Base-by-base conservation (phyloP, 1,140 invertebrate species). In the Goniozus legneri region DNA sequence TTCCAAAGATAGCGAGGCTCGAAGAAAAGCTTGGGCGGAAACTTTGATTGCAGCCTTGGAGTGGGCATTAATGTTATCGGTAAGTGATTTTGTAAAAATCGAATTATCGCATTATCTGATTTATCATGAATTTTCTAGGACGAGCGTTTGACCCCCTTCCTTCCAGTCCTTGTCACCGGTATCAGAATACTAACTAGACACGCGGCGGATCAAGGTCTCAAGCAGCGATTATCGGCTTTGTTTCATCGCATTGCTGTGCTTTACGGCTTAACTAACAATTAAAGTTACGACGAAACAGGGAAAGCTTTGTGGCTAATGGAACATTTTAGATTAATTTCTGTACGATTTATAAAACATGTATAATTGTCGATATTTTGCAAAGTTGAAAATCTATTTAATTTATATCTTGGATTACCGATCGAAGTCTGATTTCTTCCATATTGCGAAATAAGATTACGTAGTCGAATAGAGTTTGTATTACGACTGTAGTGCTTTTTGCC, bases 1-100 rank as follows among this genome's bases (percentile, higher is more conserved):
- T 34, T 83, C 84, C 43, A 92, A 92, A 76, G 84, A 87, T 56
- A 81, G 82, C 59, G 84, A 85, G 56, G 82, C 83, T 2, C 81
- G 82, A 34, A 64, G 80, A 8, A 77, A 78, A 51, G 81, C 83
- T 3, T 85, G 82, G 82, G 80, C 81, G 2, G 84, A 87, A 56
- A 80, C 82, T 62, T 67, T 86, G 20, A 76, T 75, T 37, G 78
- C 79, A 0, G 67, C 80, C 7, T 73, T 87, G 40, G 81, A 84
- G 37, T 73, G 65, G 63, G 55, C 65, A 6, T 52, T 73, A 2
- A 56, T 60, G 20, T 49, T 76, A 24, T 38, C 72, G 47, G 73
- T 76, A 53, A 27, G 32, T 55, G 50, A 35, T 35, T 7, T 16
- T 35, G 6, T 7, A n/a, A 7, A 6, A 16, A 35, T 14, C 13